Evolutionary conservation across 1,140 invertebrate genomes (phyloP), one percentile per base, ranked within the genome.

Genomic region (Scylla paramamosain): DNA sequence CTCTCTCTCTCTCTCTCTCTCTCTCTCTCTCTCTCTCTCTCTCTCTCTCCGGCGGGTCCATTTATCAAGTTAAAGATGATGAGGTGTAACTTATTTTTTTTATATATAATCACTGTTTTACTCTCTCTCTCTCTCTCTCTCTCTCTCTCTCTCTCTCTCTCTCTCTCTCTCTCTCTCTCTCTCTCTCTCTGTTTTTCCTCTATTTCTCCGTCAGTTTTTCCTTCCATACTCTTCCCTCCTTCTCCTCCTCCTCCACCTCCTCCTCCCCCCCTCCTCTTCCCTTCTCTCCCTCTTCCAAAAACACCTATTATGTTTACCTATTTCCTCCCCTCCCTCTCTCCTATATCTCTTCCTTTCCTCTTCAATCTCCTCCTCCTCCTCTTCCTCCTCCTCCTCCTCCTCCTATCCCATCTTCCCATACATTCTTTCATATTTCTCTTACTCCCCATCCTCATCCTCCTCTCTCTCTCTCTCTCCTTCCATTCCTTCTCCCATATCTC

Each of bases 101-200:
- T 39, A 1, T 39, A 1, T 39, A 39, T 39, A 39, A 39, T 39
- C 39, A 39, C 39, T 2, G 39, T 39, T 77, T n/a, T 20, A 14
- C 52, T 20, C 16, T 59, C 16, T 4, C 52, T 59, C 52, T 59
- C 52, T 59, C 52, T 59, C 52, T 59, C 52, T 59, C 52, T 59
- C 52, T 59, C 52, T 59, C 52, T 59, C 52, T 91, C 89, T 52
- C 89, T 91, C 89, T 52, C 32, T 91, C 89, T 91, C 89, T 91
- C 32, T 45, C 89, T 52, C 46, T 91, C 89, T 52, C 89, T 87
- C 84, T 39, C 39, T 31, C 39, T 39, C 39, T 87, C 84, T 14
- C 39, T 1, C 39, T 14, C 84, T 20, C 84, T 14, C 39, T 1
- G 2, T 14, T 14, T 20, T 88, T n/a, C 31, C 14, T 88, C 7